Conservation (phyloP, 1,140 invertebrate genomes). For the Cardiocondyla obscurior region DNA sequence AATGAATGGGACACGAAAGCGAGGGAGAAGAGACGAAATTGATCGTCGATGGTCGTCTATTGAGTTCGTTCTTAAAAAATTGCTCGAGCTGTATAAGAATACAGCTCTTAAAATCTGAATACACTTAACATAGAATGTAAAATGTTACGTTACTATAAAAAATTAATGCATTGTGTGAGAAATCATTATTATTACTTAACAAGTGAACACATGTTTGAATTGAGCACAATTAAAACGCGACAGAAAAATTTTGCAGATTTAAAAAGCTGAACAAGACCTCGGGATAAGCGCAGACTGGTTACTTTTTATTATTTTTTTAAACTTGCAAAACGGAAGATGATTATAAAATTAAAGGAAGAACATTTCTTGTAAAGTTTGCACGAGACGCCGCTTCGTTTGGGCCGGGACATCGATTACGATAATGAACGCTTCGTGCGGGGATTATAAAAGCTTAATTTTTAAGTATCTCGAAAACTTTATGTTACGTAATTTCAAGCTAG, state of each 20-base stretch:
- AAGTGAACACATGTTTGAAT: neutral
- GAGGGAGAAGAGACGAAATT: neutral
- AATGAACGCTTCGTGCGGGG: slow-evolving; percentile 11
- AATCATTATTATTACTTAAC: neutral
- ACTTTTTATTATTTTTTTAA: slow-evolving; percentile 4
- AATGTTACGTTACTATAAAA: too few relatives aligned
- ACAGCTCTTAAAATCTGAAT: slow-evolving; percentile 2
- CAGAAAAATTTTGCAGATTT: neutral
- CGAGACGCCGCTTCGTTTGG: neutral
- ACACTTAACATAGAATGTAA: neutral
- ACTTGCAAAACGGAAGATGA: neutral
- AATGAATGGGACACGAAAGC: slow-evolving; percentile 38
- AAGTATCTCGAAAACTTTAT: slow-evolving; percentile 12
- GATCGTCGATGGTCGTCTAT: slow-evolving; percentile 10
- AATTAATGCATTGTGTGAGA: neutral
- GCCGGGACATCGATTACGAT: slow-evolving; percentile 5
- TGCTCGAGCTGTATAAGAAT: neutral
- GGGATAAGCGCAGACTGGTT: too few relatives aligned
- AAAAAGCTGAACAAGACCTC: neutral
- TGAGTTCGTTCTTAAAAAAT: neutral
- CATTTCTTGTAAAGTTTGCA: slow-evolving; percentile 6
- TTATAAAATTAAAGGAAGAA: neutral
- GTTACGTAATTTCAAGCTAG: slow-evolving; percentile 22
- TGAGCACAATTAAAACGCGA: neutral
- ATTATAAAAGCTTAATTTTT: slow-evolving; percentile 15